Evolutionary conservation across 1,140 invertebrate genomes (phyloP).

Genomic region (Drosophila bocqueti): DNA sequence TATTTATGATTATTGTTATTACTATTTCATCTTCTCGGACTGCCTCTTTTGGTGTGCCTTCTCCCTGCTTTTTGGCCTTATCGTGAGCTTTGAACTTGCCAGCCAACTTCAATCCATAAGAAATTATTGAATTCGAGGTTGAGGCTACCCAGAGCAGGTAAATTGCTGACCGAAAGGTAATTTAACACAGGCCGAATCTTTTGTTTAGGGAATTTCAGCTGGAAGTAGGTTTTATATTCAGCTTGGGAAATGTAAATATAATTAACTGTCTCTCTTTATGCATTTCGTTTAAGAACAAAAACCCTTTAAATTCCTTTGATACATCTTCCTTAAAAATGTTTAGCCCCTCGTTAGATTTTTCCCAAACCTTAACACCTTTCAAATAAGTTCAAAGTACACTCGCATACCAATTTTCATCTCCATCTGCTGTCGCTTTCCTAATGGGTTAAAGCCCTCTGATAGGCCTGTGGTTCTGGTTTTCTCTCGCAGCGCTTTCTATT

Average conservation of each 20-base stretch:
- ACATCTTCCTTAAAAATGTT: background rate
- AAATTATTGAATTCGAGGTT: conserved; percentile 52
- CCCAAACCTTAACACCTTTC: background rate
- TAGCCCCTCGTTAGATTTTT: too few species aligned
- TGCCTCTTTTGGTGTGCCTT: background rate
- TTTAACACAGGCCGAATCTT: conserved; percentile 29
- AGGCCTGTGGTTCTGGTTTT: conserved; percentile 51
- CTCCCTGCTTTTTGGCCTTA: background rate
- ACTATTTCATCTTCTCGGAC: conserved; percentile 44
- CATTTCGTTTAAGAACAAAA: background rate
- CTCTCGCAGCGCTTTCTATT: conserved; percentile 61
- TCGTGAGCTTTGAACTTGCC: conserved; percentile 62
- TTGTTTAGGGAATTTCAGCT: background rate
- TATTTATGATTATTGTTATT: conserved; percentile 78
- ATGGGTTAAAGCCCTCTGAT: conserved; percentile 43
- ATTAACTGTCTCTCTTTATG: background rate
- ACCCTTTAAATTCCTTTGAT: background rate
- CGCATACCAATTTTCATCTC: conserved; percentile 11
- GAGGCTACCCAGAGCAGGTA: conserved; percentile 36
- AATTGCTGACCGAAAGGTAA: conserved; percentile 37
- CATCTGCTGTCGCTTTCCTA: conserved; percentile 31
- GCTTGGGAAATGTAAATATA: background rate
- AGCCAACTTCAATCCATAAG: conserved; percentile 44
- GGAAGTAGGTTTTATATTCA: background rate
- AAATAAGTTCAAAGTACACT: conserved; percentile 1